Evolutionary conservation across 2,888 invertebrate genomes (phyloP).

Genomic region (Chironomus riparius): DNA sequence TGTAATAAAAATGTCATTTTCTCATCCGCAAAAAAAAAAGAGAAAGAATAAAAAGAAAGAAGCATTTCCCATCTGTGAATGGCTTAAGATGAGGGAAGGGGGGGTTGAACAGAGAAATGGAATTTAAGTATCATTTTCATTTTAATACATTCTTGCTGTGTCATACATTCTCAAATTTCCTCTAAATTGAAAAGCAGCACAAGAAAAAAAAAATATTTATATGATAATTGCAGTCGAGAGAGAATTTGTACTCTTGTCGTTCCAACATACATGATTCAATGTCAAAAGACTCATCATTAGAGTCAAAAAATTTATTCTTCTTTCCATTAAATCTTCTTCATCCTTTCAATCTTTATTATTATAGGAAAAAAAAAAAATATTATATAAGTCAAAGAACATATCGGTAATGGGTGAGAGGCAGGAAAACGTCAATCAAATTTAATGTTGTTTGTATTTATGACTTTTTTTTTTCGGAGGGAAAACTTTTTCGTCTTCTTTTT

Average conservation of each 20-base stretch:
- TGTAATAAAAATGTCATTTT: slow-evolving; percentile 22
- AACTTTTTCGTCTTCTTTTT: too few relatives aligned
- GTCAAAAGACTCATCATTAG: too few relatives aligned
- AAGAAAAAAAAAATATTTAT: background rate
- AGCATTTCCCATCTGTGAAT: background rate
- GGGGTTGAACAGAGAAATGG: background rate
- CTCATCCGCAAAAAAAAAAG: background rate
- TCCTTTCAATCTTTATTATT: too few relatives aligned
- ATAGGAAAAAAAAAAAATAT: too few relatives aligned
- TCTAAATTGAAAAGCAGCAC: background rate
- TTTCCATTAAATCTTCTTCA: too few relatives aligned
- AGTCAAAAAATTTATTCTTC: too few relatives aligned
- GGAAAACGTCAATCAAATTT: too few relatives aligned
- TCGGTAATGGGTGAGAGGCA: too few relatives aligned
- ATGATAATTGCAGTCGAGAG: background rate
- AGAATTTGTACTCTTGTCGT: background rate
- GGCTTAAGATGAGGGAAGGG: background rate
- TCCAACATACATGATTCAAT: background rate
- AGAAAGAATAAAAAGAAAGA: background rate
- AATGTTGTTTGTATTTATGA: too few relatives aligned
- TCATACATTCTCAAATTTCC: background rate
- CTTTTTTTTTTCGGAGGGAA: too few relatives aligned
- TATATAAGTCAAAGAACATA: too few relatives aligned
- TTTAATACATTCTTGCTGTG: background rate
- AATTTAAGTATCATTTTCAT: background rate